Evolutionary conservation across 2,888 invertebrate species (phyloP), one percentile per base, ranked within the genome.

Genomic region (Agrotis clavis): DNA sequence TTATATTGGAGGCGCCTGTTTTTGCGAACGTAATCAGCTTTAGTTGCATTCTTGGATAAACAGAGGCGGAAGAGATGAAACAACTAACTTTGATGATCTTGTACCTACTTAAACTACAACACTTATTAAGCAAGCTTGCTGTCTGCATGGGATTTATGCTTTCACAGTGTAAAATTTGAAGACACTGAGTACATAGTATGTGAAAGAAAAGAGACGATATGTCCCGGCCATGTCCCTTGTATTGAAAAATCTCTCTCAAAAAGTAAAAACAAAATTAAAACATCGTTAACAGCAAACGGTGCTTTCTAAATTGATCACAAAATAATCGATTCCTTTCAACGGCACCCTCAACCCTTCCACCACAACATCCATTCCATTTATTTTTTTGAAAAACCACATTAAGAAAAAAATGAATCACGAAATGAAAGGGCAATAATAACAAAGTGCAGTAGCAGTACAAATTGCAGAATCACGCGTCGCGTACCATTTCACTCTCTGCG

Each of bases 401-500:
- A 79, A 70, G 77, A 80, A 78, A 72, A 77, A 83, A 71, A 67
- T 51, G 45, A 68, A 69, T 77, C 63, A 48, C 65, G 30, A 78
- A 82, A 86, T 79, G 78, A 78, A 84, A 82, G 74, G 73, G 75
- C 73, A 85, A 84, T 87, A 86, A 87, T 85, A 85, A 88, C 75
- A 86, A 87, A 86, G 84, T 85, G 87, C 86, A 88, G 65, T 82
- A 84, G 87, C 86, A 88, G 65, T 82, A 84, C 89, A 91, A 92
- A 91, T 88, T 90, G 90, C 92, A 91, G 83, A 91, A 93, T 92
- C 92, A 92, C 88, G 89, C 88, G 79, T 88, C 89, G 86, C 82
- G 84, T 89, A 88, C 87, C 89, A 91, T 92, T 92, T 90, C 88
- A 88, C 87, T 89, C 88, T 88, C 88, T 83, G 88, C 88, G 90